Evolutionary conservation across 2,888 invertebrate genomes (phyloP).

Genomic region (Parascotia fuliginaria): DNA sequence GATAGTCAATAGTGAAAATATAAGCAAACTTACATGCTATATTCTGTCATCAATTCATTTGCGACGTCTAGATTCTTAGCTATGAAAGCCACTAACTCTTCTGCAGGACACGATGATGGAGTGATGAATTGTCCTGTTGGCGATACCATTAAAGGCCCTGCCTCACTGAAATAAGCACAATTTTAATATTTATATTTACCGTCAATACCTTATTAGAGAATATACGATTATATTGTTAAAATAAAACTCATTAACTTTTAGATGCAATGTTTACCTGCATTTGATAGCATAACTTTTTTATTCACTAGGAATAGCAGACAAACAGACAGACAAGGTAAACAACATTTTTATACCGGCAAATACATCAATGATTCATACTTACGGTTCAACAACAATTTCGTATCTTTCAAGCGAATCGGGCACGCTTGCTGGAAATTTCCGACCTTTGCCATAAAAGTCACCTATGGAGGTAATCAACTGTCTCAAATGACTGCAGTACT

Average conservation of each 20-base stretch:
- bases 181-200: no score
- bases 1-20: no score
- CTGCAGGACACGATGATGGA: conserved; percentile 96
- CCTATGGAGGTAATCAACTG: conserved; percentile 94
- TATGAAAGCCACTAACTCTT: conserved; percentile 93
- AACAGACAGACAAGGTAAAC: no score
- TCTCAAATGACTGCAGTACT: conserved; percentile 93
- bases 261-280: no score
- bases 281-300: no score
- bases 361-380: conserved; percentile 62
- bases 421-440: conserved; percentile 90
- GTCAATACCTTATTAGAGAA: no score
- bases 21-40: conserved; percentile 87
- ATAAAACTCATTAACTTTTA: no score
- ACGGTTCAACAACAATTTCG: conserved; percentile 96
- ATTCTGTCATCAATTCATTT: conserved; percentile 88
- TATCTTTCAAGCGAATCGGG: conserved; percentile 90
- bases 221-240: no score
- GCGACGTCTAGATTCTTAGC: conserved; percentile 92
- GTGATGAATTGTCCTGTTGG: conserved; percentile 97
- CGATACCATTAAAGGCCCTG: conserved; percentile 96
- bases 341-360: background rate
- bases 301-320: no score
- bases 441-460: conserved; percentile 84
- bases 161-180: conserved; percentile 87